A percentile compares a stretch with the other conserved stretches of the same genome.
phyloP scores from a whole-genome alignment of 2,888 invertebrate species.

The Cybosia mesomella region DNA sequence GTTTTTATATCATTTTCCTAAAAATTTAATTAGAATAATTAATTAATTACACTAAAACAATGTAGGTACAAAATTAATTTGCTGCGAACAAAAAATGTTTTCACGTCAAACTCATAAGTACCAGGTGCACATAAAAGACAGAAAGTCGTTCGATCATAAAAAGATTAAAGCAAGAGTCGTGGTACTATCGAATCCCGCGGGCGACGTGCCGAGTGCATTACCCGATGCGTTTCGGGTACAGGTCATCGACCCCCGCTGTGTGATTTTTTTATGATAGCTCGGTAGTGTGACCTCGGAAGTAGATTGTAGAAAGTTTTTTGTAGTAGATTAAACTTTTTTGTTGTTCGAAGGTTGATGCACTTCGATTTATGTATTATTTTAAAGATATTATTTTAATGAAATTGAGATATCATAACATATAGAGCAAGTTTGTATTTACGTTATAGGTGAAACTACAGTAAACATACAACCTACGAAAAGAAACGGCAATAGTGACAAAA shows the following conservation, averaged over 20 bases:
- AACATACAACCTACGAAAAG: too few relatives aligned
- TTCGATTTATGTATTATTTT: constrained; percentile 17
- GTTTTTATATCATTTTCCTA: neutral
- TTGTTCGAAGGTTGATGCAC: constrained; percentile 26
- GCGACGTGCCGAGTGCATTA: constrained; percentile 66
- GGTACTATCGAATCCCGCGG: constrained; percentile 45
- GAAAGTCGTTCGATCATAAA: constrained; percentile 31
- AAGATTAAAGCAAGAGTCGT: constrained; percentile 29
- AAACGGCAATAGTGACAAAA: too few relatives aligned
- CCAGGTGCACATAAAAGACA: constrained; percentile 34
- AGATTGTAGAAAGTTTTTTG: constrained; percentile 49
- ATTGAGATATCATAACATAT: too few relatives aligned
- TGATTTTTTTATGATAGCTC: constrained; percentile 72
- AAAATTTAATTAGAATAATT: neutral
- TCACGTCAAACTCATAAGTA: constrained; percentile 13
- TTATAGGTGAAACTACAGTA: too few relatives aligned
- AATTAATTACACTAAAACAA: too few relatives aligned
- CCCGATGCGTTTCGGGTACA: constrained; percentile 70
- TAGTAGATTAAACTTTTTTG: constrained; percentile 27
- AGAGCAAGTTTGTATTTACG: neutral
- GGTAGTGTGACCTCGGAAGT: constrained; percentile 60
- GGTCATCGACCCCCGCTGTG: constrained; percentile 65
- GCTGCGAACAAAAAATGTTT: neutral
- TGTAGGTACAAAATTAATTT: neutral
- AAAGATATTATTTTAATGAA: constrained; percentile 1